Percentiles rank a stretch among this genome's conserved stretches.
These are phyloP conservation scores for Sebastes ruberrimus DNA, from an alignment of 2,797 vertebrate genomes.

Conservation along the genomic window DNA sequence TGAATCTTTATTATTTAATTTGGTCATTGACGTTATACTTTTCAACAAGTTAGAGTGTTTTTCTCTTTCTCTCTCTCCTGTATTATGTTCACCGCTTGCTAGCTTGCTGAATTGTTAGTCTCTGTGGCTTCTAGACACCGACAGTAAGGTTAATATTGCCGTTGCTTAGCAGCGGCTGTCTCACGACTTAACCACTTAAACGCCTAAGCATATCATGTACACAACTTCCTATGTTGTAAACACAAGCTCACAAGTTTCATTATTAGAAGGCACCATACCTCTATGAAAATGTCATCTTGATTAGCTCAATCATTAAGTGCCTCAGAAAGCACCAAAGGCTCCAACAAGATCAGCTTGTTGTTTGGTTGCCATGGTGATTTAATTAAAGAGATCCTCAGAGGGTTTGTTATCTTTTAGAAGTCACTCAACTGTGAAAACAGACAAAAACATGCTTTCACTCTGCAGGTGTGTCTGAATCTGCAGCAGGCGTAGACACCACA, in stretches of 20 bases:
- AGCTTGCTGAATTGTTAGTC: too few relatives aligned
- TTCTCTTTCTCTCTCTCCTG: too few relatives aligned
- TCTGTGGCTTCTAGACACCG: too few relatives aligned
- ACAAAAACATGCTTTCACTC: neutral
- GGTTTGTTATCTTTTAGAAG: slow-evolving; percentile 2
- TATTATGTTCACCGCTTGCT: too few relatives aligned
- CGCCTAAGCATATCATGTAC: too few relatives aligned
- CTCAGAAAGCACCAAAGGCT: neutral
- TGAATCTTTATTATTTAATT: neutral
- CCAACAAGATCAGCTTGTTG: neutral
- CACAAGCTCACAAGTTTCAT: too few relatives aligned
- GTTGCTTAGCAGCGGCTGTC: too few relatives aligned
- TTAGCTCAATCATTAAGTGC: neutral
- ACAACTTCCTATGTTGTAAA: too few relatives aligned
- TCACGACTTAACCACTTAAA: too few relatives aligned
- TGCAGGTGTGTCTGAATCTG: slow-evolving; percentile 6
- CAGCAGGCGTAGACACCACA: neutral
- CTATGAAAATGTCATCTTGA: neutral
- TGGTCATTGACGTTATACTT: neutral
- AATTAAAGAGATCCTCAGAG: slow-evolving; percentile 7
- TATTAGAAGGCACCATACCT: too few relatives aligned
- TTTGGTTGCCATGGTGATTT: slow-evolving; percentile 59
- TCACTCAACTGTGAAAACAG: slow-evolving; percentile 1
- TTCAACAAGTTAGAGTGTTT: too few relatives aligned
- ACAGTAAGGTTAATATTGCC: too few relatives aligned